phyloP scores from a whole-genome alignment of 2,888 invertebrate genomes.

The Ptychoptera albimana region DNA sequence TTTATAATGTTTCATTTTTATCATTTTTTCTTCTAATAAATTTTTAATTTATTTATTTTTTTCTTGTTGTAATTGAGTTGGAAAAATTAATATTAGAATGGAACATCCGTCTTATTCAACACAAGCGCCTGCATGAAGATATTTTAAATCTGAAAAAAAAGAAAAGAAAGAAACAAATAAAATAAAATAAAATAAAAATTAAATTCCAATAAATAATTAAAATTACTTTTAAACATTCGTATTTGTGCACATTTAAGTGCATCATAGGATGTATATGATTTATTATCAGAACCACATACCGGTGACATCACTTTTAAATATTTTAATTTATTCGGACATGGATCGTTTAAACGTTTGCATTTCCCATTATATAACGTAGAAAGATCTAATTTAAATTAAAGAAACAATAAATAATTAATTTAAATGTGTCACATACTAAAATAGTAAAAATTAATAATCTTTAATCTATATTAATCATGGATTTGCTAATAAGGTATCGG shows the following conservation, averaged over 20 bases:
- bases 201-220: neutral
- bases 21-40: no score
- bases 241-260: slow-evolving; percentile 18
- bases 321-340: slow-evolving; percentile 15
- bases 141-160: slow-evolving; percentile 5
- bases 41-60: no score
- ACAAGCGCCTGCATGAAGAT: slow-evolving; percentile 8
- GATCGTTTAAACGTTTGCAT: slow-evolving; percentile 12
- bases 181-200: neutral
- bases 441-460: no score
- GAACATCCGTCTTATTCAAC: neutral
- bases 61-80: no score
- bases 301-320: slow-evolving; percentile 16
- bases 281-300: slow-evolving; percentile 18
- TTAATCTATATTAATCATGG: no score
- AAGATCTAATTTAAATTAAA: neutral
- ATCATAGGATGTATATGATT: slow-evolving; percentile 17
- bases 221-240: slow-evolving; percentile 11
- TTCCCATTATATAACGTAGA: slow-evolving; percentile 10
- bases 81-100: no score
- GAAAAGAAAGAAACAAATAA: neutral
- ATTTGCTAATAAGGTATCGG: no score
- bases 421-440: no score
- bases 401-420: no score
- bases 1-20: no score